Evolutionary conservation across 2,888 invertebrate genomes (phyloP), one percentile per base, ranked within the genome.

Genomic region (Eretmocerus hayati): DNA sequence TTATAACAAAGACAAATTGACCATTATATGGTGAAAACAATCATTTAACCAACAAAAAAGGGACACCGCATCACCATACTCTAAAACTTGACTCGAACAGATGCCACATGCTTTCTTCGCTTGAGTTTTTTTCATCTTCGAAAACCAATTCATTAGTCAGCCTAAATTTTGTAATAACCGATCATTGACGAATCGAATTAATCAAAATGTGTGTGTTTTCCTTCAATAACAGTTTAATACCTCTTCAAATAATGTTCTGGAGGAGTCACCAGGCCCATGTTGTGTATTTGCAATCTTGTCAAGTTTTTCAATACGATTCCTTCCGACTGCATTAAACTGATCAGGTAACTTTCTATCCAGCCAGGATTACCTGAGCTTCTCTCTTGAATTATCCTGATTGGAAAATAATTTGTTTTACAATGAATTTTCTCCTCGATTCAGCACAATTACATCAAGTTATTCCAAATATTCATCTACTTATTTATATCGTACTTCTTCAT

Each of bases 341-440:
- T 73, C 21, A 83, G 66, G 57, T 78, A 82, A 62, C 79, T 81
- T 62, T 83, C 80, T 46, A 83, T 78, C 83, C 83, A 83, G 2
- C 83, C 83, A 0, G 83, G 80, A 66, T 79, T 76, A 0, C 83
- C 83, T 20, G 73, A 72, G 59, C 82, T 81, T 51, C 75, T 76
- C 23, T 75, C 74, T 61, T 83, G 81, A 54, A 83, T 77, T 5
- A 73, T 62, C 57, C 76, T 66, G 26, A 20, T n/a, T n/a, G n/a
- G n/a, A n/a, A n/a, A n/a, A n/a, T n/a, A n/a, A n/a, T n/a, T n/a
- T n/a, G n/a, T n/a, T n/a, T n/a, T n/a, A n/a, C n/a, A n/a, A n/a
- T n/a, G n/a, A n/a, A n/a, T n/a, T n/a, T n/a, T n/a, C n/a, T n/a
- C n/a, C n/a, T n/a, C n/a, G n/a, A n/a, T n/a, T n/a, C n/a, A n/a